Percentiles rank a stretch among this genome's conserved stretches.
phyloP scores from a whole-genome alignment of 2,113 vertebrate species.

The Tupaia chinensis region DNA sequence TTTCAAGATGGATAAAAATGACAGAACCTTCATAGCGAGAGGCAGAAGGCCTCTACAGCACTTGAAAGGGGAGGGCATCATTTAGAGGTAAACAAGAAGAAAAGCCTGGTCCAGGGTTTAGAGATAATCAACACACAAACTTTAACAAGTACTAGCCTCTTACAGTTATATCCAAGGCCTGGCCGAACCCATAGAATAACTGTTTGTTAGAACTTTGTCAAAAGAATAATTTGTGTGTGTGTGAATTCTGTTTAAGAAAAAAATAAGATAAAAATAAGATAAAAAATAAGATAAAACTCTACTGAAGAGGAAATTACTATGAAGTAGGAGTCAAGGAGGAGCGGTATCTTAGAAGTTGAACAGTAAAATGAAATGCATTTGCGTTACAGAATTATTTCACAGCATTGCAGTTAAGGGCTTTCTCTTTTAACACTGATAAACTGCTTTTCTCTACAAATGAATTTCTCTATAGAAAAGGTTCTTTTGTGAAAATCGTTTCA shows the following conservation, averaged over 20 bases:
- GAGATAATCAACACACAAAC: neutral
- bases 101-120: neutral
- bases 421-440: constrained; percentile 28
- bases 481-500: neutral
- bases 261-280: neutral
- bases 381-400: neutral
- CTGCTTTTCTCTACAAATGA: constrained; percentile 17
- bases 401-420: neutral
- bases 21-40: neutral
- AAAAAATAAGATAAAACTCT: constrained; percentile 1
- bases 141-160: neutral
- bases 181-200: neutral
- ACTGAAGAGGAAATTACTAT: neutral
- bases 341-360: neutral
- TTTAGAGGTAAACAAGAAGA: neutral
- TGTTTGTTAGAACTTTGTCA: neutral
- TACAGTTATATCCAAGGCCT: neutral
- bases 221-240: neutral
- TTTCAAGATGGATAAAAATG: neutral
- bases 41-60: neutral
- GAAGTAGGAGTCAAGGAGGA: neutral
- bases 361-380: neutral
- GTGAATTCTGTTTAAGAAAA: constrained; percentile 33
- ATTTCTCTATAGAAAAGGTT: constrained; percentile 3
- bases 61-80: neutral